Evolutionary conservation across 2,797 vertebrate genomes (phyloP).

Genomic region (Microctenopoma steveboyesi): DNA sequence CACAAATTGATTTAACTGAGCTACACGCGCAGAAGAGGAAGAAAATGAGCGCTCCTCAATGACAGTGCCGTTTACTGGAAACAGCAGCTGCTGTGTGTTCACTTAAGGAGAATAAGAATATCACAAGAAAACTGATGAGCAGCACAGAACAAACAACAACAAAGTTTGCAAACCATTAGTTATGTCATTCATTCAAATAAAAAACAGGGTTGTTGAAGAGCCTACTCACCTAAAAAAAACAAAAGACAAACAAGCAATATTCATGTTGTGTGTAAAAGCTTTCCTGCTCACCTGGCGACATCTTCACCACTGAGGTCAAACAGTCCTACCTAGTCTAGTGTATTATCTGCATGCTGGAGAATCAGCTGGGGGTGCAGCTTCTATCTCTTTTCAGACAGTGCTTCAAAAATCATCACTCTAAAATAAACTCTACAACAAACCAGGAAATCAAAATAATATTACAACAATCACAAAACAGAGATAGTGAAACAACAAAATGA

Average conservation of each 20-base stretch:
- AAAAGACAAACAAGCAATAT: neutral
- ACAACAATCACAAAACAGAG: slow-evolving; percentile 63
- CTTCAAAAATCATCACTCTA: slow-evolving; percentile 68
- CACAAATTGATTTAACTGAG: neutral
- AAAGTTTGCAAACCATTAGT: neutral
- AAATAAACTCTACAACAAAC: slow-evolving; percentile 67
- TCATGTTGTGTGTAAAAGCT: neutral
- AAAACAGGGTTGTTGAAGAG: neutral
- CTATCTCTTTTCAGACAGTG: slow-evolving; percentile 71
- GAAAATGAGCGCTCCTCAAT: neutral
- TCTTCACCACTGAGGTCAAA: neutral
- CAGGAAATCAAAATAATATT: slow-evolving; percentile 49
- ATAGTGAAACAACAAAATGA: slow-evolving; percentile 62
- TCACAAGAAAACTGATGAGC: neutral
- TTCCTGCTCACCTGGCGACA: neutral
- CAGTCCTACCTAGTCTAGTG: slow-evolving; percentile 20
- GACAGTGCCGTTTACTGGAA: neutral
- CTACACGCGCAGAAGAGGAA: neutral
- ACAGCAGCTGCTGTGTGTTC: neutral
- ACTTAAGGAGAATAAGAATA: neutral
- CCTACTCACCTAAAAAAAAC: neutral
- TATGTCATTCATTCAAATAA: neutral
- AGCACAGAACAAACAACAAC: slow-evolving; percentile 12
- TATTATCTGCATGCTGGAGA: slow-evolving; percentile 40
- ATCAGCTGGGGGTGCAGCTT: slow-evolving; percentile 66